Evolutionary conservation across 1,140 invertebrate genomes (phyloP).

Genomic region (Gryon sp.): DNA sequence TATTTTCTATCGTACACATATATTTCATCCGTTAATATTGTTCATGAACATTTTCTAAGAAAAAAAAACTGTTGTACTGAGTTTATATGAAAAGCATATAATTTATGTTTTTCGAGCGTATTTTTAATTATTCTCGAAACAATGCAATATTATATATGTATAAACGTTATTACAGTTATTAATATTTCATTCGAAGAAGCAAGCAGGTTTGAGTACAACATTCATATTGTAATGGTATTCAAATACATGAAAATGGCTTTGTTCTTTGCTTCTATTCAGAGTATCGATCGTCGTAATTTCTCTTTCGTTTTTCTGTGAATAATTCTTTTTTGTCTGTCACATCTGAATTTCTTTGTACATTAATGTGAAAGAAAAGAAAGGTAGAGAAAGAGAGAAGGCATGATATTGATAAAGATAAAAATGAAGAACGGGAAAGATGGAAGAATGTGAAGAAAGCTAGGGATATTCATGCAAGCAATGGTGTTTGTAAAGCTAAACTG

Average conservation of each 20-base stretch:
- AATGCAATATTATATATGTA: not conserved
- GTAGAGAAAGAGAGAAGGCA: conserved; percentile 49
- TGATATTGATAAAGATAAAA: conserved; percentile 56
- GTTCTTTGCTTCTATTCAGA: conserved; percentile 51
- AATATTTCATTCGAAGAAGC: conserved; percentile 43
- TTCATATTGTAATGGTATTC: conserved; percentile 61
- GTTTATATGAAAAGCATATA: too few species aligned
- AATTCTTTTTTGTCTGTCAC: conserved; percentile 67
- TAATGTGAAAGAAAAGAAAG: conserved; percentile 57
- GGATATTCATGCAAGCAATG: conserved; percentile 60
- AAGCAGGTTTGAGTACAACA: conserved; percentile 34
- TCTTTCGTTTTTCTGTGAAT: conserved; percentile 66
- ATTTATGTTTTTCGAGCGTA: too few species aligned
- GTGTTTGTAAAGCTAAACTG: conserved; percentile 62
- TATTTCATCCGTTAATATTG: too few species aligned
- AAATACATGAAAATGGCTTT: conserved; percentile 62
- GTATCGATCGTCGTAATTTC: conserved; percentile 64
- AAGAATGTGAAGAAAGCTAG: conserved; percentile 64
- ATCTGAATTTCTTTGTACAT: conserved; percentile 65
- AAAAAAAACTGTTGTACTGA: too few species aligned
- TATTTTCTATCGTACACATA: too few species aligned
- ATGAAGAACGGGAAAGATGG: conserved; percentile 54
- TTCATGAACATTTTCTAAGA: too few species aligned
- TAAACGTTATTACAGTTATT: conserved; percentile 38
- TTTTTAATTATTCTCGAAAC: not conserved